Percentiles rank a stretch among this genome's conserved stretches.
Evolutionary conservation across 2,888 invertebrate species (phyloP).

Genomic region (Dynastes maya): DNA sequence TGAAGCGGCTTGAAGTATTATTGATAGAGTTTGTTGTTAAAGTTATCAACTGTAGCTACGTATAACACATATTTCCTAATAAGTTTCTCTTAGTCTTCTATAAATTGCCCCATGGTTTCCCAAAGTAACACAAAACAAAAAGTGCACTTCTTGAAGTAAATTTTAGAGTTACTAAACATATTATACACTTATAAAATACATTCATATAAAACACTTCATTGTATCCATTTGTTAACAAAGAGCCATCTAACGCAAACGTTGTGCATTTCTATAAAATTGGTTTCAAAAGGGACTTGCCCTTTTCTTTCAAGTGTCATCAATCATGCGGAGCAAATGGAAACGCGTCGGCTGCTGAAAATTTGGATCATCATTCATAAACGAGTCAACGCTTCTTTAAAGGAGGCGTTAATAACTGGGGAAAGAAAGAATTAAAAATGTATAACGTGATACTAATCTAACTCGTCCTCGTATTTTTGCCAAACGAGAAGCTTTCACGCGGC

Average conservation of each 20-base stretch:
- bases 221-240: background rate
- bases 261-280: background rate
- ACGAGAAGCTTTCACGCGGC: too few relatives aligned
- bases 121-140: too few relatives aligned
- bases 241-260: background rate
- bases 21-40: too few relatives aligned
- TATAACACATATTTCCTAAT: too few relatives aligned
- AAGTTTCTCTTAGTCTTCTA: too few relatives aligned
- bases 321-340: slow-evolving; percentile 27
- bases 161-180: too few relatives aligned
- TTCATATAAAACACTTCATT: too few relatives aligned
- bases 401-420: slow-evolving; percentile 25
- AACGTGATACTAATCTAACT: slow-evolving; percentile 16
- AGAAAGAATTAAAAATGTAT: slow-evolving; percentile 27
- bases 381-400: slow-evolving; percentile 26
- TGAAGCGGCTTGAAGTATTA: too few relatives aligned
- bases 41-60: too few relatives aligned
- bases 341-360: slow-evolving; percentile 21
- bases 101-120: too few relatives aligned
- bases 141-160: too few relatives aligned
- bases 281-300: slow-evolving; percentile 1
- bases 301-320: slow-evolving; percentile 22
- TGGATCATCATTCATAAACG: slow-evolving; percentile 38
- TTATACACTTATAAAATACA: too few relatives aligned
- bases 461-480: background rate